Evolutionary conservation across 2,888 invertebrate species (phyloP), one percentile per base, ranked within the genome.

Genomic region (Candidula unifasciata): DNA sequence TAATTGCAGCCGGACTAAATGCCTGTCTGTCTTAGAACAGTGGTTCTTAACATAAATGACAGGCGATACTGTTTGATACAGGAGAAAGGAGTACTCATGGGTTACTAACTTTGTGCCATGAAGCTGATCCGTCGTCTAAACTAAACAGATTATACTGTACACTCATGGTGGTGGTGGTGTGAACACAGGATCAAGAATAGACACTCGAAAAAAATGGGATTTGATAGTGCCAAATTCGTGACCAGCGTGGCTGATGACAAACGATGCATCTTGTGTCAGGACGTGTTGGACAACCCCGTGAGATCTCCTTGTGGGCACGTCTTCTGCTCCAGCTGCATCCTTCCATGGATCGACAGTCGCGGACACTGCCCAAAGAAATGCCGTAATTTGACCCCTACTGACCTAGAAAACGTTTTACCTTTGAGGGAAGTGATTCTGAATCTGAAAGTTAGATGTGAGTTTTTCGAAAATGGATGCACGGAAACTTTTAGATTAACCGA

Each of bases 231-330:
- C 44, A 88, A 88, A 81, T 91, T 92, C 87, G 89, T 91, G 24
- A 86, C 86, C 37, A 86, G 87, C 33, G 88, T 92, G 18, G 88
- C 89, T 10, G 90, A 90, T 37, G 90, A 90, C 81, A 88, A 89
- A 68, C 90, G 90, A 73, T 92, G 92, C 80, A 78, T 86, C 3
- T 79, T 91, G 79, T 92, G 92, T 82, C 86, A 86, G 2, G 88
- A 88, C 2, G 91, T 92, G 18, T 84, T 92, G 83, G 91, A 91
- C 86, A 91, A 92, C 82, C 91, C 92, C 2, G 88, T 91, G n/a
- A 87, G 88, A 69, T 89, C 90, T 24, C 89, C 91, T 3, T 91
- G 92, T 80, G 86, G 88, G 13, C 90, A 90, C 74, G 88, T 90
- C 44, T 91, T 90, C 87, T 91, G 92, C 86, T 90, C 90, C 1